Evolutionary conservation across 2,888 invertebrate species (phyloP).

Genomic region (Heliconius cydno): DNA sequence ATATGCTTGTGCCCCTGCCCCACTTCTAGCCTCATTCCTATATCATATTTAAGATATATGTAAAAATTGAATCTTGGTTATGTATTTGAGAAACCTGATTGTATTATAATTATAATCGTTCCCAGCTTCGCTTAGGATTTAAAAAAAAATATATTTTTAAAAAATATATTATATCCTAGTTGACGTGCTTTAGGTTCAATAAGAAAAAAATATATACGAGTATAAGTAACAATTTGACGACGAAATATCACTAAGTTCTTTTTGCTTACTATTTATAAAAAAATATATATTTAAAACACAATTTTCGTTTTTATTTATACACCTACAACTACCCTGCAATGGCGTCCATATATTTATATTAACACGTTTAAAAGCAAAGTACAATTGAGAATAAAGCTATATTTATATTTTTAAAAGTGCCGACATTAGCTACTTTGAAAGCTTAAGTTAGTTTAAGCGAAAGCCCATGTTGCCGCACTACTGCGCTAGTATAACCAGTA

Average conservation of each 20-base stretch:
- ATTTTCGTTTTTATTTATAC: neutral
- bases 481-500: constrained; percentile 27
- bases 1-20: too few species aligned
- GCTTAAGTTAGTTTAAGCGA: constrained; percentile 37
- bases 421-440: constrained; percentile 30
- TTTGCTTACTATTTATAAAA: neutral
- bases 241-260: neutral
- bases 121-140: too few species aligned
- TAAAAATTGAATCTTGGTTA: too few species aligned
- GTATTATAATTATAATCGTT: too few species aligned
- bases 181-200: too few species aligned
- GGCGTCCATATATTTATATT: neutral
- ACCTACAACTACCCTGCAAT: neutral
- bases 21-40: too few species aligned
- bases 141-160: too few species aligned
- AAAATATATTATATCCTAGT: too few species aligned
- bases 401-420: constrained; percentile 9
- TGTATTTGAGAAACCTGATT: too few species aligned
- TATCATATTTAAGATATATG: too few species aligned
- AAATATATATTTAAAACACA: neutral
- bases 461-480: constrained; percentile 24
- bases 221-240: too few species aligned
- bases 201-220: too few species aligned
- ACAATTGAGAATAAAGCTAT: neutral
- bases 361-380: neutral